Base-by-base conservation (phyloP, 2,888 invertebrate genomes). In the Aleiodes leptofemur region DNA sequence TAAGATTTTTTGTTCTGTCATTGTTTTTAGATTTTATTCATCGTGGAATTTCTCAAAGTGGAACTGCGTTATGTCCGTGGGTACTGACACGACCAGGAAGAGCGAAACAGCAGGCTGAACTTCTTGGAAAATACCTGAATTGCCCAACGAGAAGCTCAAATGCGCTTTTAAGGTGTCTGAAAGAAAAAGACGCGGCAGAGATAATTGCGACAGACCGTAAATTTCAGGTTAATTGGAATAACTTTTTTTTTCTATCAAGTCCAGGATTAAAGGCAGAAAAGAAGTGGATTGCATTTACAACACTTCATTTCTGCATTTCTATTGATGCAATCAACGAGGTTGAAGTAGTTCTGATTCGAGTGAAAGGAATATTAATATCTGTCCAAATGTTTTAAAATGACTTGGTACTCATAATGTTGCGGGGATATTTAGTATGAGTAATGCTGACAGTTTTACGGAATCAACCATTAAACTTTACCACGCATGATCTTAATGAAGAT, bases 31-130 rank as follows among this genome's bases (percentile, higher is more conserved):
- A 93, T 75, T 85, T 95, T 11, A 94, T 95, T 80, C 94, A 94
- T 80, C 92, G 93, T 75, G 95, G 91, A 1, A 95, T 96, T 76
- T 93, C 95, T 0, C 94, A 95, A 85, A 95, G 95, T 69, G 95
- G 95, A 0, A 94, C 94, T 0, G 92, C 94, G 0, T 89, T 94
- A 51, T 93, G 93, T 78, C 92, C 93, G 0, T 94, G 94, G 94
- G 93, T 93, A 0, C 91, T 94, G 0, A 91, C 93, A 0, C 91
- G 91, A 69, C 91, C 92, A 3, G 93, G 93, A 7, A 91, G 93
- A 74, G 92, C 93, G 0, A 89, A 91, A 6, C 87, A 89, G 53
- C 91, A 94, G 72, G 93, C 94, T 0, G 90, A 90, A 72, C 92
- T 91, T 59, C 84, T 95, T 29, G 94, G 93, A 0, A 87, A 92